Conservation (phyloP, 64 coral and sea anemone species). For the Exaiptasia diaphana region DNA sequence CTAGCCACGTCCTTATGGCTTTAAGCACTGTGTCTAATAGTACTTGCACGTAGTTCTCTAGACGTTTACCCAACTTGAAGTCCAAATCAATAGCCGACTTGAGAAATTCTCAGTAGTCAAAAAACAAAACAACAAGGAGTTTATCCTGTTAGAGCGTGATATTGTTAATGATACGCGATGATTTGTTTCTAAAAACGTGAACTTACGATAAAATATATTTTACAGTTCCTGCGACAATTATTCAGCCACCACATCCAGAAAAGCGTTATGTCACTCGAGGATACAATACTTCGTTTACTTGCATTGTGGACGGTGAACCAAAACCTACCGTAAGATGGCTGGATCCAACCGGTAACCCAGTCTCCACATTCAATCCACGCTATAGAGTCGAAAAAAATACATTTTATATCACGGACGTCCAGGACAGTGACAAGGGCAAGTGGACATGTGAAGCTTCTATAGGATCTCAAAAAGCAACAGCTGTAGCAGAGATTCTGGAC, state of each 20-base stretch:
- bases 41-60: too few species aligned
- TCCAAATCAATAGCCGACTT: too few species aligned
- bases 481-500: constrained; percentile 17
- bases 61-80: too few species aligned
- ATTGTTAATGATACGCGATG: too few species aligned
- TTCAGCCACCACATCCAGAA: background rate
- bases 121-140: too few species aligned
- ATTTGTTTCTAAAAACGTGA: too few species aligned
- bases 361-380: constrained; percentile 13
- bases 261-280: constrained; percentile 32
- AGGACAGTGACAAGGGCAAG: background rate
- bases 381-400: background rate
- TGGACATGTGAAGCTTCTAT: constrained; percentile 49
- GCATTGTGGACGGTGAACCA: constrained; percentile 18
- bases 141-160: too few species aligned
- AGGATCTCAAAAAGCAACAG: background rate
- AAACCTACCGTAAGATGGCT: constrained; percentile 30
- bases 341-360: background rate
- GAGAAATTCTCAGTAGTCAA: too few species aligned
- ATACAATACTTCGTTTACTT: constrained; percentile 42
- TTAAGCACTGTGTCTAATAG: too few species aligned
- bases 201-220: too few species aligned
- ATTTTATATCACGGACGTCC: constrained; percentile 17
- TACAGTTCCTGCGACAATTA: constrained; percentile 12
- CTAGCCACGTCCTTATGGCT: too few species aligned